phyloP scores from a whole-genome alignment of 2,888 invertebrate genomes.

The Zaprionus obscuricornis region DNA sequence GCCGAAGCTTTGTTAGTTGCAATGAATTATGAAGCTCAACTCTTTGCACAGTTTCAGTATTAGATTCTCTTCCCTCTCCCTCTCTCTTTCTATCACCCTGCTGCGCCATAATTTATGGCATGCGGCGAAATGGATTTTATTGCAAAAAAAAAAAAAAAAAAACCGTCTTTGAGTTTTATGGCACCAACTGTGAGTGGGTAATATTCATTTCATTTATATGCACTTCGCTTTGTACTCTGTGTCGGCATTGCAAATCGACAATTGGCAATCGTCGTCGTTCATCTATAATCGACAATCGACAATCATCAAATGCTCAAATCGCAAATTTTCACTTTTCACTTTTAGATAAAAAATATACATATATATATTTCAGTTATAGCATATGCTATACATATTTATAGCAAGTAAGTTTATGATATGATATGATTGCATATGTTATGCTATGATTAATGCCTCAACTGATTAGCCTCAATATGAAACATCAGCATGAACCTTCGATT shows the following conservation, averaged over 20 bases:
- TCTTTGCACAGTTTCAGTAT: conserved; percentile 55
- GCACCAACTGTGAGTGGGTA: conserved; percentile 65
- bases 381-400: no score
- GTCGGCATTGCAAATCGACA: conserved; percentile 33
- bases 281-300: conserved; percentile 16
- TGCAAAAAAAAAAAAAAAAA: conserved; percentile 54
- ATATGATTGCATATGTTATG: conserved; percentile 36
- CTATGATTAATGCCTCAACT: conserved; percentile 38
- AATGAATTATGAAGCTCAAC: conserved; percentile 67
- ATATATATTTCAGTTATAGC: neutral
- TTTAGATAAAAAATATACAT: neutral
- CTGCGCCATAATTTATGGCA: conserved; percentile 76
- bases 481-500: conserved; percentile 13
- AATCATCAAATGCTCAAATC: conserved; percentile 40
- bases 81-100: conserved; percentile 10
- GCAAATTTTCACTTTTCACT: conserved; percentile 67
- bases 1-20: conserved; percentile 60
- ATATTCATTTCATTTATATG: conserved; percentile 74
- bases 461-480: conserved; percentile 27
- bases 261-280: conserved; percentile 11
- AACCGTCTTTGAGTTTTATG: conserved; percentile 75
- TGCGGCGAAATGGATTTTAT: conserved; percentile 80
- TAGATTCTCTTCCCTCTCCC: conserved; percentile 20
- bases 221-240: conserved; percentile 55
- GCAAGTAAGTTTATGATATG: no score